Evolutionary conservation across 1,140 invertebrate species (phyloP).

Genomic region (Papilio xuthus): DNA sequence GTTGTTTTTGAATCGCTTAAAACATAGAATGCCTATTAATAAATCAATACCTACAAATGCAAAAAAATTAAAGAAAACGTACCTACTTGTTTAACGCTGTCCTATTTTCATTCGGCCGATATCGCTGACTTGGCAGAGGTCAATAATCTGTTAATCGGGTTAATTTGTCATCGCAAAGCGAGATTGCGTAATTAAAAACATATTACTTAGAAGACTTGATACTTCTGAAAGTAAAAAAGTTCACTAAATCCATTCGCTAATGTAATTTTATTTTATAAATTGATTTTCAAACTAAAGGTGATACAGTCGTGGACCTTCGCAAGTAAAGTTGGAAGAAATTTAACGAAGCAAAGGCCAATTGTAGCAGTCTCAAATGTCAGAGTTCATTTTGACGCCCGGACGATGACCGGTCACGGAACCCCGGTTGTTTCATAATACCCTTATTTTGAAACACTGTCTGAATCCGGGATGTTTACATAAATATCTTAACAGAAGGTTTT

Average conservation of each 20-base stretch:
- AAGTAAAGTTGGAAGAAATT: slow-evolving; percentile 1
- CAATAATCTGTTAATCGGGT: slow-evolving; percentile 18
- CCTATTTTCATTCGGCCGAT: slow-evolving; percentile 7
- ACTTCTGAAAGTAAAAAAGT: neutral
- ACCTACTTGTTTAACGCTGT: neutral
- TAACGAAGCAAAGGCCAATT: neutral
- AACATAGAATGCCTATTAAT: neutral
- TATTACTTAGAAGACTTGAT: neutral
- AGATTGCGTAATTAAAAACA: slow-evolving; percentile 17
- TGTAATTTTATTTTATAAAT: neutral
- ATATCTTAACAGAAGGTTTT: slow-evolving; percentile 25
- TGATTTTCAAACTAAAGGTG: neutral
- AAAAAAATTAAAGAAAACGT: neutral
- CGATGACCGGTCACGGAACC: slow-evolving; percentile 49
- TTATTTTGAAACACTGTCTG: slow-evolving; percentile 43
- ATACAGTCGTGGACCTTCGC: neutral
- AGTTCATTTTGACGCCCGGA: slow-evolving; percentile 46
- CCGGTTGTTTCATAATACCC: slow-evolving; percentile 42
- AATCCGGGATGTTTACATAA: slow-evolving; percentile 41
- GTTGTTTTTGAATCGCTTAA: neutral
- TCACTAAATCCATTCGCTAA: neutral
- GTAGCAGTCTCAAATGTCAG: slow-evolving; percentile 45
- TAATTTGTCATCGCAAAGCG: slow-evolving; percentile 6
- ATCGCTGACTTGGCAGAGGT: slow-evolving; percentile 19
- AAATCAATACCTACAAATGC: neutral